These are phyloP conservation scores for Cynoglossus semilaevis DNA, from an alignment of 2,113 vertebrate species.

Conservation along the genomic window DNA sequence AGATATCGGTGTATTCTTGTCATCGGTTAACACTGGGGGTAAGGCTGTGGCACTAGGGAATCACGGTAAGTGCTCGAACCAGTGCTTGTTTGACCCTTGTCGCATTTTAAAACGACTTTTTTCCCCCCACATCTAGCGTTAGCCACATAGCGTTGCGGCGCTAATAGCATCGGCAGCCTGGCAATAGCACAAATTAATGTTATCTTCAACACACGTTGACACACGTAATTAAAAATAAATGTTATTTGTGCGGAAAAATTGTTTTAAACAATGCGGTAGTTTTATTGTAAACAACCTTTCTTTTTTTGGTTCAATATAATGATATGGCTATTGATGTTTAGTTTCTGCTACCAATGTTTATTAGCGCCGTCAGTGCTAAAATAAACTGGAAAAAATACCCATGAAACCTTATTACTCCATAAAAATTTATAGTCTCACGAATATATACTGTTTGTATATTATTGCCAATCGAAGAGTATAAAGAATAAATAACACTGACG, in stretches of 20 bases:
- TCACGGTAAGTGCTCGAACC: slow-evolving; percentile 24
- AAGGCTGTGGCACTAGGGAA: neutral
- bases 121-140: neutral
- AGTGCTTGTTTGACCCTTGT: neutral
- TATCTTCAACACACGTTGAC: too few relatives aligned
- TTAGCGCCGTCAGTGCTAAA: slow-evolving; percentile 4
- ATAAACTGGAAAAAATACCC: neutral
- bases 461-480: too few relatives aligned
- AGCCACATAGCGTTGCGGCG: neutral
- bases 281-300: too few relatives aligned
- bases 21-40: neutral
- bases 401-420: neutral
- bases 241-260: too few relatives aligned
- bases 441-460: too few relatives aligned
- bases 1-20: neutral
- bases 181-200: too few relatives aligned
- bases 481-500: too few relatives aligned
- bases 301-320: too few relatives aligned
- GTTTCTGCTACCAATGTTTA: neutral
- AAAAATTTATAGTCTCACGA: too few relatives aligned
- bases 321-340: neutral
- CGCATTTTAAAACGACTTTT: neutral
- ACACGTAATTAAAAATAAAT: too few relatives aligned
- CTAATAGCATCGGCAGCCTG: too few relatives aligned
- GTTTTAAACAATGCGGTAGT: too few relatives aligned